These are phyloP conservation scores for Hirtodrosophila alboralis DNA, from an alignment of 2,888 invertebrate genomes.

Conservation along the genomic window DNA sequence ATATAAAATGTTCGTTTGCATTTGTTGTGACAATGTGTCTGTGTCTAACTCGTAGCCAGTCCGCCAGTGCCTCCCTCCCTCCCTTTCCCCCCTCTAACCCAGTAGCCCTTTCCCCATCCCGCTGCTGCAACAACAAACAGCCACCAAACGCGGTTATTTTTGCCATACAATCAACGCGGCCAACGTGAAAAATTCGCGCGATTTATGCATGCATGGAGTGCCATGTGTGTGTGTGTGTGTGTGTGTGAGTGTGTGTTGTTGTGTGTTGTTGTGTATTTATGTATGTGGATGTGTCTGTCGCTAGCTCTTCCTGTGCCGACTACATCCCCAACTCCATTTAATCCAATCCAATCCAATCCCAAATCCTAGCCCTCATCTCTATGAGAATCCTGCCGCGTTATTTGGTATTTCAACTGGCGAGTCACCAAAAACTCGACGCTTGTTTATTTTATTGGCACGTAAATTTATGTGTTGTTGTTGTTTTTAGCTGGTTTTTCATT, in stretches of 20 bases:
- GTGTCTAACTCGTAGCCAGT: slow-evolving; percentile 18
- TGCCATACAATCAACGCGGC: slow-evolving; percentile 72
- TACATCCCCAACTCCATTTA: slow-evolving; percentile 7
- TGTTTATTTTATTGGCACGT: slow-evolving; percentile 81
- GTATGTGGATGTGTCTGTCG: slow-evolving; percentile 46
- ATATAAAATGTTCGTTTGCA: slow-evolving; percentile 74
- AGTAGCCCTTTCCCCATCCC: too few species aligned
- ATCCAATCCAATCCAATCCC: background rate
- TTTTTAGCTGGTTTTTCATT: slow-evolving; percentile 49
- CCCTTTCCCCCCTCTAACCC: background rate
- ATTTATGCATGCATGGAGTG: slow-evolving; percentile 76
- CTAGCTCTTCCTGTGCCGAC: slow-evolving; percentile 51
- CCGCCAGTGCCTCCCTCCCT: slow-evolving; percentile 12
- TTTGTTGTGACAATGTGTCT: slow-evolving; percentile 77
- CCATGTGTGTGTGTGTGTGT: slow-evolving; percentile 16
- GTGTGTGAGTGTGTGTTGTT: slow-evolving; percentile 16
- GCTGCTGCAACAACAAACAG: slow-evolving; percentile 52
- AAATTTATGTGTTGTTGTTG: slow-evolving; percentile 65
- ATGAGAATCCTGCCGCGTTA: slow-evolving; percentile 37
- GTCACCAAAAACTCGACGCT: slow-evolving; percentile 77
- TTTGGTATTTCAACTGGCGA: slow-evolving; percentile 63
- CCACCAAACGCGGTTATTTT: slow-evolving; percentile 68
- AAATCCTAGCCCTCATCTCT: slow-evolving; percentile 25
- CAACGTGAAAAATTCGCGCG: slow-evolving; percentile 78
- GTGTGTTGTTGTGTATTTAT: slow-evolving; percentile 8